Conservation (phyloP, 2,113 vertebrate species). For the Sinocyclocheilus anophthalmus region DNA sequence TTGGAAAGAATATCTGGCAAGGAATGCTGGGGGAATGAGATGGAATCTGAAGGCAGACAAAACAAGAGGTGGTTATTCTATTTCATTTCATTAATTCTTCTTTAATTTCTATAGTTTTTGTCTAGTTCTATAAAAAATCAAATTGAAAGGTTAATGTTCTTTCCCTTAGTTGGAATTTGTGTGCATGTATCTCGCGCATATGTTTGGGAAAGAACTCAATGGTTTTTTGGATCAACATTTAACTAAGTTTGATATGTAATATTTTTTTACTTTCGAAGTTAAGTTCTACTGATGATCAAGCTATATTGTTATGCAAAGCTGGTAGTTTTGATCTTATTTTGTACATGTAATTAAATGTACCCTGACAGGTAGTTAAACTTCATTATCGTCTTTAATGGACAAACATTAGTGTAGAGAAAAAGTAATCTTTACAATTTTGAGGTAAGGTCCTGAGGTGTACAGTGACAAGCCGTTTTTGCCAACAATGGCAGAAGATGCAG, state of each 20-base stretch:
- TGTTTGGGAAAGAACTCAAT: constrained; percentile 13
- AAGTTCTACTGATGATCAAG: constrained; percentile 27
- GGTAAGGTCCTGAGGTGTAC: not conserved
- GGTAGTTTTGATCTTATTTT: constrained; percentile 20
- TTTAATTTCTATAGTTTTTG: constrained; percentile 46
- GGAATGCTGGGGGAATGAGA: constrained; percentile 37
- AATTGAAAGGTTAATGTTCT: constrained; percentile 28
- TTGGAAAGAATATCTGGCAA: constrained; percentile 35
- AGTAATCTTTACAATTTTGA: not conserved
- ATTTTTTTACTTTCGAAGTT: constrained; percentile 20
- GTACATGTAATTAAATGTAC: constrained; percentile 11
- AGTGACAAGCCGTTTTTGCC: constrained; percentile 26
- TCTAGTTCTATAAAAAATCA: not conserved
- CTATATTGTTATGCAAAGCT: constrained; percentile 30
- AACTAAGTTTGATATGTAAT: constrained; percentile 19
- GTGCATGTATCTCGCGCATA: constrained; percentile 46
- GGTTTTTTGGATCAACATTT: constrained; percentile 5
- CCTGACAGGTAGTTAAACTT: not conserved
- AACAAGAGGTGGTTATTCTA: constrained; percentile 78
- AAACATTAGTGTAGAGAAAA: constrained; percentile 24
- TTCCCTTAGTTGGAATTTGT: constrained; percentile 46
- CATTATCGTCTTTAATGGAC: constrained; percentile 8
- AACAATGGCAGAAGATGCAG: constrained; percentile 46
- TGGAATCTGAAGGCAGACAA: constrained; percentile 68
- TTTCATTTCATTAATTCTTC: constrained; percentile 63